Percentiles rank a stretch among this genome's conserved stretches.
Conservation (phyloP, 2,113 vertebrate species). For the Heptranchias perlo region DNA sequence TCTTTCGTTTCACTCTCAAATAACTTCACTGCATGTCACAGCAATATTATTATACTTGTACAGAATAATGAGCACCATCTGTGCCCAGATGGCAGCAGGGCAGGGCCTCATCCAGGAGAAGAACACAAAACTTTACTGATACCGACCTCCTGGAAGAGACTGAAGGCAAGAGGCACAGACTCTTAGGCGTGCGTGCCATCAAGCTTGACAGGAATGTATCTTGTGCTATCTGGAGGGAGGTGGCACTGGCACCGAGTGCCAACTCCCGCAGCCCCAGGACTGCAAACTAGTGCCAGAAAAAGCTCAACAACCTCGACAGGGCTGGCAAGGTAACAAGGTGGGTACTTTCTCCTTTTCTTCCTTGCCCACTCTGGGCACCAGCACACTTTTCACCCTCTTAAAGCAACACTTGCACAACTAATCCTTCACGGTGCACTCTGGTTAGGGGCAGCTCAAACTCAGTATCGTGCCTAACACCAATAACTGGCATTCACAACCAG, state of each 20-base stretch:
- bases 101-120: neutral
- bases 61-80: neutral
- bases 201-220: neutral
- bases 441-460: neutral
- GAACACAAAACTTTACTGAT: neutral
- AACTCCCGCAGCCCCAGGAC: neutral
- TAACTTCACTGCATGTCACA: neutral
- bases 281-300: neutral
- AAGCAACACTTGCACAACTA: neutral
- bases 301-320: neutral
- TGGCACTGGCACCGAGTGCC: neutral
- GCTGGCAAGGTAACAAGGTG: neutral
- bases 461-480: neutral
- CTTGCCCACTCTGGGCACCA: neutral
- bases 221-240: neutral
- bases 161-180: neutral
- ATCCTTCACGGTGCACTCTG: neutral
- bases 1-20: neutral
- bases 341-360: neutral
- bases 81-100: neutral
- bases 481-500: neutral
- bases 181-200: neutral
- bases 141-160: neutral
- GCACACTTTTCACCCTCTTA: neutral
- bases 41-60: neutral